phyloP scores from a whole-genome alignment of 1,140 invertebrate genomes.

The Drosophila pallidifrons region DNA sequence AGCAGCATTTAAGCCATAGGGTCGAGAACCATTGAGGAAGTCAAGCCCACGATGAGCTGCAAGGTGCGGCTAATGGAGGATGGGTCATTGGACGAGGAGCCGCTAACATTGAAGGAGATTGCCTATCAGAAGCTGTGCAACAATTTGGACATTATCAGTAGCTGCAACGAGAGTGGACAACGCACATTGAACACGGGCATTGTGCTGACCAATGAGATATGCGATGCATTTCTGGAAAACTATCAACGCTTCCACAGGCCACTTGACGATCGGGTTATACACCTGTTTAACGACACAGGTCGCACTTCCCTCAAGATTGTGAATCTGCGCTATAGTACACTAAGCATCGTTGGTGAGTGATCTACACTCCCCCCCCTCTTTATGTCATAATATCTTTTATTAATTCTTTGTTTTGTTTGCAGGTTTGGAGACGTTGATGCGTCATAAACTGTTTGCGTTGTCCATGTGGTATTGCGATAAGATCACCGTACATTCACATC shows the following conservation, averaged over 20 bases:
- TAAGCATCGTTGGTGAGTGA: constrained; percentile 86
- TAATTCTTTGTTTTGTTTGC: background rate
- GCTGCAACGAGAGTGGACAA: constrained; percentile 42
- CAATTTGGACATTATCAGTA: constrained; percentile 87
- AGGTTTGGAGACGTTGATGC: constrained; percentile 88
- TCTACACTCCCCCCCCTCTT: background rate
- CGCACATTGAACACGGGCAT: constrained; percentile 64
- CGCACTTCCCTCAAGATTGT: constrained; percentile 90
- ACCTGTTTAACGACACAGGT: constrained; percentile 89
- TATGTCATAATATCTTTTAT: background rate
- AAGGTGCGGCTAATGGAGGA: constrained; percentile 84
- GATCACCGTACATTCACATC: constrained; percentile 87
- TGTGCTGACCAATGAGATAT: constrained; percentile 84
- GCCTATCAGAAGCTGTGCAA: constrained; percentile 88
- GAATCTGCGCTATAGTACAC: constrained; percentile 89
- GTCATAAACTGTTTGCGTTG: constrained; percentile 90
- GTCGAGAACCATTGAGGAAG: constrained; percentile 1
- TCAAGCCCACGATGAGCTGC: constrained; percentile 76
- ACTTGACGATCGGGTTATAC: constrained; percentile 89
- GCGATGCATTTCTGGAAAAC: constrained; percentile 89
- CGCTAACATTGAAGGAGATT: constrained; percentile 87
- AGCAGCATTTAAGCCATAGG: constrained; percentile 31
- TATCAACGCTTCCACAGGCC: constrained; percentile 86
- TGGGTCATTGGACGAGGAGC: constrained; percentile 80
- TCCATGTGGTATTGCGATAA: constrained; percentile 90